phyloP scores from a whole-genome alignment of 35 echinoderm and acorn worm species.

The Nesometra sesokonis region DNA sequence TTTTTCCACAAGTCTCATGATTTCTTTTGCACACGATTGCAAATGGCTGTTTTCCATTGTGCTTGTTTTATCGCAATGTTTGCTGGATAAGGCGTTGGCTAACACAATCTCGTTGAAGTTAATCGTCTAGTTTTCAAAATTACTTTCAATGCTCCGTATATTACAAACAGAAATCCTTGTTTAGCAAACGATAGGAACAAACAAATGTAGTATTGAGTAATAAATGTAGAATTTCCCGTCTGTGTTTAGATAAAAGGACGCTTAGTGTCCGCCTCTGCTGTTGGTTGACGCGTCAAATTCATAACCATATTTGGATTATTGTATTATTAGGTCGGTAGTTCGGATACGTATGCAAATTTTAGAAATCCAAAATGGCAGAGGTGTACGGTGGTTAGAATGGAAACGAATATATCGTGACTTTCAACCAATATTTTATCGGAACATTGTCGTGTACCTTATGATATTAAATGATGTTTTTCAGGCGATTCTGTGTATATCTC shows the following conservation, averaged over 20 bases:
- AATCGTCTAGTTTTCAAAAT: too few relatives aligned
- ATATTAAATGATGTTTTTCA: too few relatives aligned
- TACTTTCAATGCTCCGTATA: too few relatives aligned
- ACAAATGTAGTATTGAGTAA: too few relatives aligned
- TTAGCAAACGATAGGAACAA: too few relatives aligned
- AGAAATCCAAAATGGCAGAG: background rate
- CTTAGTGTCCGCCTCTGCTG: background rate
- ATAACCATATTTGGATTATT: background rate
- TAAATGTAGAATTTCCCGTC: background rate
- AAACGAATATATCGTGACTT: too few relatives aligned
- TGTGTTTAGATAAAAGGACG: background rate
- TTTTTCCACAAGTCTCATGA: background rate
- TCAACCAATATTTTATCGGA: too few relatives aligned
- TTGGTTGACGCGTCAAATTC: background rate
- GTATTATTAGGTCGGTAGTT: background rate
- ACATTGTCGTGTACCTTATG: too few relatives aligned
- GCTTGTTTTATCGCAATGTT: background rate
- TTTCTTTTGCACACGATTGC: background rate
- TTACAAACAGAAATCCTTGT: too few relatives aligned
- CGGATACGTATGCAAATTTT: background rate
- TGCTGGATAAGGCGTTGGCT: background rate
- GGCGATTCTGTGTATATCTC: too few relatives aligned
- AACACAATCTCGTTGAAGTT: too few relatives aligned
- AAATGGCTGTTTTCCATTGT: background rate
- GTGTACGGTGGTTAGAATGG: too few relatives aligned